Conservation (phyloP, 2,888 invertebrate genomes). For the Liodrosophila aerea region DNA sequence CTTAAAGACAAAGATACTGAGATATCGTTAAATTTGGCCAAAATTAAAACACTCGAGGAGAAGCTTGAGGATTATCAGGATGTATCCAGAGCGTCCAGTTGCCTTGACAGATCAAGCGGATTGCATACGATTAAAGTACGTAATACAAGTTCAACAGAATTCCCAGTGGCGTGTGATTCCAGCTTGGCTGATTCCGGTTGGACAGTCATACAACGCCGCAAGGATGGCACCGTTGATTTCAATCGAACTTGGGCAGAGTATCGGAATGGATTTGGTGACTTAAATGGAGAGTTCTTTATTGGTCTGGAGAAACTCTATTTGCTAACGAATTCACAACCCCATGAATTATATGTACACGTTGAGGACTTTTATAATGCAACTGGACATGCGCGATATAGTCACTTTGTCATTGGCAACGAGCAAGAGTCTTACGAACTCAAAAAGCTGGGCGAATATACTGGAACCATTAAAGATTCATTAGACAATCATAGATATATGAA, state of each 20-base stretch:
- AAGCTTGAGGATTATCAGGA: neutral
- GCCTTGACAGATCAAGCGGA: slow-evolving; percentile 1
- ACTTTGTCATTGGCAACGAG: slow-evolving; percentile 86
- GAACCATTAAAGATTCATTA: slow-evolving; percentile 86
- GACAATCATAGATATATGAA: slow-evolving; percentile 86
- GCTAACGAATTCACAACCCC: slow-evolving; percentile 69
- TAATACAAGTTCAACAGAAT: slow-evolving; percentile 81
- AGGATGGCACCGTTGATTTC: slow-evolving; percentile 86
- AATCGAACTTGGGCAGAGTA: slow-evolving; percentile 86
- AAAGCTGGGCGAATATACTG: slow-evolving; percentile 85
- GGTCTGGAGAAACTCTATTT: slow-evolving; percentile 86
- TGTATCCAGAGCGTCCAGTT: neutral
- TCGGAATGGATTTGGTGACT: slow-evolving; percentile 87
- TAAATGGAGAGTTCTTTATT: slow-evolving; percentile 88
- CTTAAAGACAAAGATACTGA: too few relatives aligned
- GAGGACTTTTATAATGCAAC: slow-evolving; percentile 85
- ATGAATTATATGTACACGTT: slow-evolving; percentile 85
- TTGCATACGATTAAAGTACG: neutral
- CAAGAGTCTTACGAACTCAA: slow-evolving; percentile 86
- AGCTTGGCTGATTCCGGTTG: slow-evolving; percentile 84
- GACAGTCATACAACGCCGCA: slow-evolving; percentile 87
- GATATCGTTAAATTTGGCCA: neutral
- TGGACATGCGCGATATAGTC: slow-evolving; percentile 85
- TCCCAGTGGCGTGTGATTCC: slow-evolving; percentile 83
- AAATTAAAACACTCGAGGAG: neutral